A percentile compares a stretch with the other conserved stretches of the same genome.
phyloP scores from a whole-genome alignment of 2,797 vertebrate genomes.

The Heteromormyrus szaboi region DNA sequence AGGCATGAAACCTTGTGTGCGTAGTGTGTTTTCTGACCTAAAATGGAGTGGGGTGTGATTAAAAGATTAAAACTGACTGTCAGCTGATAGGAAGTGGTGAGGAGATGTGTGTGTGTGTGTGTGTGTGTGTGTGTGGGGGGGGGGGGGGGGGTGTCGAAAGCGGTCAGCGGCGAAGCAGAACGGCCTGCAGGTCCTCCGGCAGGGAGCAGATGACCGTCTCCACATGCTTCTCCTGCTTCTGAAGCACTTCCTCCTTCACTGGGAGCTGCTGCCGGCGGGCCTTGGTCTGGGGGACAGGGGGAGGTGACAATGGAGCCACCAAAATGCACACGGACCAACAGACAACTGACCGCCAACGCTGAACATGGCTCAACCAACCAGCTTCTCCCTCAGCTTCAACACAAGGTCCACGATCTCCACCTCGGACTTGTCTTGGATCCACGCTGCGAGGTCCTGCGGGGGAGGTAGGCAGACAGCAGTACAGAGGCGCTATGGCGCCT shows the following conservation, averaged over 20 bases:
- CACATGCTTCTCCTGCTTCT: constrained; percentile 60
- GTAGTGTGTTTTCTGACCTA: not conserved
- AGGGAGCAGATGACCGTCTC: constrained; percentile 63
- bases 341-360: not conserved
- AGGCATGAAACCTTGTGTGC: not conserved
- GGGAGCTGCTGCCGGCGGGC: constrained; percentile 72
- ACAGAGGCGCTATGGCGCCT: not conserved
- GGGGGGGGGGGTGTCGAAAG: not conserved
- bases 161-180: constrained; percentile 63
- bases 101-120: no score
- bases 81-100: not conserved
- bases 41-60: not conserved
- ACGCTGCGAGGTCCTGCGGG: constrained; percentile 72
- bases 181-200: constrained; percentile 73
- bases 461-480: not conserved
- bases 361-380: constrained; percentile 59
- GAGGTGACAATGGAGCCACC: not conserved
- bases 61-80: not conserved
- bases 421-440: constrained; percentile 89
- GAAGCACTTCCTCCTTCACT: constrained; percentile 66
- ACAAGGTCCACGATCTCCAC: constrained; percentile 88
- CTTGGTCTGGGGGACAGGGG: constrained; percentile 52
- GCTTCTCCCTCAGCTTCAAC: constrained; percentile 83
- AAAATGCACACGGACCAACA: not conserved
- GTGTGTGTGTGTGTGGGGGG: no score